Conservation (phyloP, 2,797 vertebrate genomes). For the Melanogrammus aeglefinus region DNA sequence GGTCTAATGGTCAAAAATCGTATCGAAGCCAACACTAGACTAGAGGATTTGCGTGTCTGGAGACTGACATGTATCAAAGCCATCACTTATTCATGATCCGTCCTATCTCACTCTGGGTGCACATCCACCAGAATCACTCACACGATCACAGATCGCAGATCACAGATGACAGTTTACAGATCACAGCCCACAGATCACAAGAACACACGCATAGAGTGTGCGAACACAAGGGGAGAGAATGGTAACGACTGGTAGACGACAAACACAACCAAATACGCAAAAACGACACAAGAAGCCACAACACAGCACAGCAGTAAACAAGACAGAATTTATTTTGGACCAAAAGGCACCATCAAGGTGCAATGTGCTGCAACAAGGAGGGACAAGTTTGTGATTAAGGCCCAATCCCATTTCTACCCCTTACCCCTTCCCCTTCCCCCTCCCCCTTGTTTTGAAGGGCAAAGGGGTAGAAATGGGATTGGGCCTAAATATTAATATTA, state of each 20-base stretch:
- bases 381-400: too few relatives aligned
- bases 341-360: background rate
- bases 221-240: background rate
- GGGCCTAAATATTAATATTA: slow-evolving; percentile 68
- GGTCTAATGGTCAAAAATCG: background rate
- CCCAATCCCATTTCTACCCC: too few relatives aligned
- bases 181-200: too few relatives aligned
- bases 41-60: background rate
- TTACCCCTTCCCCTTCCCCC: too few relatives aligned
- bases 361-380: background rate
- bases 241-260: background rate
- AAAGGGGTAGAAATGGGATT: too few relatives aligned
- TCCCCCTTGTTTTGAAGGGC: too few relatives aligned
- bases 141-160: background rate
- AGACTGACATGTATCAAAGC: background rate
- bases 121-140: background rate
- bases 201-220: background rate
- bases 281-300: background rate
- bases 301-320: background rate
- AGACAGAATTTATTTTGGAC: background rate
- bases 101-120: background rate
- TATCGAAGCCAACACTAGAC: background rate
- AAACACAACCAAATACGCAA: background rate
- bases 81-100: background rate
- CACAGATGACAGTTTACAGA: too few relatives aligned